Percentiles rank a stretch among this genome's conserved stretches.
These are phyloP conservation scores for Nudaria mundana DNA, from an alignment of 2,888 invertebrate genomes.

Conservation along the genomic window DNA sequence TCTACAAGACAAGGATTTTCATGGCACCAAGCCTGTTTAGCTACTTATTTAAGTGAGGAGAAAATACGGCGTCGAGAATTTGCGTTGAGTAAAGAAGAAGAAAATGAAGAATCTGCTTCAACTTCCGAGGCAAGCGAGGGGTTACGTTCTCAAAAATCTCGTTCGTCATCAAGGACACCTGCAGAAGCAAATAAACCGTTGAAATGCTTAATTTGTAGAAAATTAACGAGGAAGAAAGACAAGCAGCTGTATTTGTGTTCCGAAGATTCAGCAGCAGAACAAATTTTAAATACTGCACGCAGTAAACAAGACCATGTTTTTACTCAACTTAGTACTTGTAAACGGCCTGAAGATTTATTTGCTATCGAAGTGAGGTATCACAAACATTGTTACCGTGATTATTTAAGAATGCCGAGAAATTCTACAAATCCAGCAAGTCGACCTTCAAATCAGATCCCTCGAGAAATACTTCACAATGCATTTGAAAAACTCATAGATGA, in stretches of 20 bases:
- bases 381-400: conserved; percentile 26
- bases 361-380: conserved; percentile 34
- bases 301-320: not conserved
- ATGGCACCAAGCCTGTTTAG: too few relatives aligned
- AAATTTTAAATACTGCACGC: too few relatives aligned
- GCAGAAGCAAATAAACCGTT: not conserved
- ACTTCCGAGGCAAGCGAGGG: too few relatives aligned
- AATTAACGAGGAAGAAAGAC: too few relatives aligned
- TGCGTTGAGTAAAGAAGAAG: too few relatives aligned
- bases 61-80: too few relatives aligned
- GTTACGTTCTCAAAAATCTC: conserved; percentile 4
- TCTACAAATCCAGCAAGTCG: not conserved
- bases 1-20: too few relatives aligned
- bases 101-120: conserved; percentile 10
- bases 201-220: not conserved
- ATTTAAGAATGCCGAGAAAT: conserved; percentile 15
- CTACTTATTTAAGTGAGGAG: too few relatives aligned
- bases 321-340: conserved; percentile 18
- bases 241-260: too few relatives aligned
- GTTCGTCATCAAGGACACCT: not conserved
- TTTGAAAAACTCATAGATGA: not conserved
- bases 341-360: conserved; percentile 33
- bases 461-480: not conserved
- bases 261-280: too few relatives aligned
- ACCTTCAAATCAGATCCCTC: not conserved